These are phyloP conservation scores for Nomada ruficornis DNA, from an alignment of 2,888 invertebrate species.

Conservation along the genomic window DNA sequence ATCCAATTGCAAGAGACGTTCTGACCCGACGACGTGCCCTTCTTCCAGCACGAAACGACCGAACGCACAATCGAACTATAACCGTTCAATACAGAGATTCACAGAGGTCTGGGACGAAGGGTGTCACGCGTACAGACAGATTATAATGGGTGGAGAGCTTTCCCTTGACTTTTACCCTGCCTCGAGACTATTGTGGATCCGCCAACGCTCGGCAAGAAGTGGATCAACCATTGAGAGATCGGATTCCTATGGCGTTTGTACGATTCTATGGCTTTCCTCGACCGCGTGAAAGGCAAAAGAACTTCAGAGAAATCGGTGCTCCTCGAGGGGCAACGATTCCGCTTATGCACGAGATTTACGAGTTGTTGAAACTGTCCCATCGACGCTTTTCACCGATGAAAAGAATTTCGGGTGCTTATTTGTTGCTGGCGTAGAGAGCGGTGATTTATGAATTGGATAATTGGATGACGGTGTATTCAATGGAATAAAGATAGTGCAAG, in stretches of 20 bases:
- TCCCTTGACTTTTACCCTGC: constrained; percentile 55
- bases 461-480: not conserved
- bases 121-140: constrained; percentile 50
- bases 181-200: constrained; percentile 47
- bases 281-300: constrained; percentile 35
- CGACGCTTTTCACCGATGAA: not conserved
- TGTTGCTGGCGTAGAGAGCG: not conserved
- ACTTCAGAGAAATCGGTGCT: constrained; percentile 24
- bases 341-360: constrained; percentile 1
- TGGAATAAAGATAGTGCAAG: not conserved
- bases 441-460: not conserved
- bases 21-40: constrained; percentile 36
- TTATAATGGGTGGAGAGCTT: constrained; percentile 52
- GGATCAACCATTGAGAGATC: constrained; percentile 49
- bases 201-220: constrained; percentile 36
- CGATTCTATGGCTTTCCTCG: constrained; percentile 41
- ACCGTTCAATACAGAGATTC: constrained; percentile 39
- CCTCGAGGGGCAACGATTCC: constrained; percentile 15
- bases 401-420: not conserved
- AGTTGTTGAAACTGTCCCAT: constrained; percentile 10
- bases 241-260: constrained; percentile 42
- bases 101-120: constrained; percentile 33
- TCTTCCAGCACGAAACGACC: constrained; percentile 20
- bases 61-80: constrained; percentile 15
- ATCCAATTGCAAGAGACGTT: constrained; percentile 79